Conservation (phyloP, 2,113 vertebrate genomes). For the Ranitomeya variabilis region DNA sequence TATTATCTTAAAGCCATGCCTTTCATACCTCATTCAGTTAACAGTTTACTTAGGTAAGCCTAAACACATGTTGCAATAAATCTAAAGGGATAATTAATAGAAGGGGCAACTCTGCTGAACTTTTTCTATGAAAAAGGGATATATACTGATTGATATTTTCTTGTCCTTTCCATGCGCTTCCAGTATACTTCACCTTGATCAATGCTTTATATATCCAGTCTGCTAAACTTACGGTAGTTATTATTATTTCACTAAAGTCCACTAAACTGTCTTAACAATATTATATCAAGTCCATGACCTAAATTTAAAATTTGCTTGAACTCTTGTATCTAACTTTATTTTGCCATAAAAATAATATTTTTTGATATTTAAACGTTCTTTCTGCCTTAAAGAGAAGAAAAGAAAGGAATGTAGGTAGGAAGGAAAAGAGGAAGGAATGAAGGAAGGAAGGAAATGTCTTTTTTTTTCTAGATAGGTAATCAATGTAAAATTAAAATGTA, state of each 20-base stretch:
- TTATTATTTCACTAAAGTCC: not conserved
- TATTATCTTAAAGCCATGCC: not conserved
- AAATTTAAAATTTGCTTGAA: not conserved
- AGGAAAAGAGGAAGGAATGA: too few species aligned
- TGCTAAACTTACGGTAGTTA: not conserved
- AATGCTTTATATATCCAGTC: not conserved
- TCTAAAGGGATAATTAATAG: not conserved
- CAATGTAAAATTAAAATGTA: too few species aligned
- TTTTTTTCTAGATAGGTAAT: too few species aligned
- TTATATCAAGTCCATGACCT: not conserved
- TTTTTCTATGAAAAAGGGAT: not conserved
- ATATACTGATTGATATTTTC: not conserved
- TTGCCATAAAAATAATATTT: too few species aligned
- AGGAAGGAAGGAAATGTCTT: too few species aligned
- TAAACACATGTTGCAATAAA: constrained; percentile 18
- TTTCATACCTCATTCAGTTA: not conserved
- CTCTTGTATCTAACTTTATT: too few species aligned
- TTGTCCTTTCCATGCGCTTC: not conserved
- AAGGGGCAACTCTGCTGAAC: not conserved
- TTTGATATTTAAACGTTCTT: too few species aligned
- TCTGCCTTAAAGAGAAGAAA: too few species aligned
- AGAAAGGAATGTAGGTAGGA: too few species aligned
- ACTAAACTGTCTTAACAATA: not conserved
- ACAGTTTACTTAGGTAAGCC: not conserved
- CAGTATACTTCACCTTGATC: not conserved